Conservation (phyloP, 2,888 invertebrate species). For the Cephus spinipes region DNA sequence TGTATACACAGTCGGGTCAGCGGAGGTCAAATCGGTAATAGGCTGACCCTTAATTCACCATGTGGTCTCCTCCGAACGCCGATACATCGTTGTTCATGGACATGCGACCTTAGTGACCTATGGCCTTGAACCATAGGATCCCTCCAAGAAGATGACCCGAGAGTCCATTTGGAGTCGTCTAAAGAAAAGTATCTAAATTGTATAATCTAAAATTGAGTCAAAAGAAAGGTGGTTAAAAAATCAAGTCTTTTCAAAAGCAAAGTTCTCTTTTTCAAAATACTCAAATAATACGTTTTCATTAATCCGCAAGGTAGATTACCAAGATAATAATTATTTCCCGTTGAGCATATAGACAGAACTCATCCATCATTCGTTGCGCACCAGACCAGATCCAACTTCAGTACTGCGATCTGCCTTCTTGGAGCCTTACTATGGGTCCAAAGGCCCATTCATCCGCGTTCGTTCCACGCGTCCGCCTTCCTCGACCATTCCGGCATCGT, state of each 20-base stretch:
- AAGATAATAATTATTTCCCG: not conserved
- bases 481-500: slow-evolving; percentile 23
- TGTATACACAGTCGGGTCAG: slow-evolving; percentile 57
- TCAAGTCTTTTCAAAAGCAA: not conserved
- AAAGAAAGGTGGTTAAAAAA: not conserved
- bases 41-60: slow-evolving; percentile 58
- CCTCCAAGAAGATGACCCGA: not conserved
- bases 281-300: slow-evolving; percentile 1
- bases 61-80: slow-evolving; percentile 48
- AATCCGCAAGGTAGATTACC: not conserved
- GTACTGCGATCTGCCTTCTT: slow-evolving; percentile 1
- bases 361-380: slow-evolving; percentile 25
- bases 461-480: slow-evolving; percentile 24
- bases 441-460: slow-evolving; percentile 21
- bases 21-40: slow-evolving; percentile 61
- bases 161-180: not conserved
- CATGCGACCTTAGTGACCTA: slow-evolving; percentile 38
- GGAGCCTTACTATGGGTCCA: not conserved
- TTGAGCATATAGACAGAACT: slow-evolving; percentile 10
- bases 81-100: slow-evolving; percentile 46
- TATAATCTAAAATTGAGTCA: not conserved
- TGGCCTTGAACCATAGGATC: not conserved
- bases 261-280: not conserved
- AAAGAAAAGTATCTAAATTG: not conserved
- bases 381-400: slow-evolving; percentile 6